Percentiles rank a stretch among this genome's conserved stretches.
Evolutionary conservation across 1,140 invertebrate genomes (phyloP).

Genomic region (Phenacoccus solenopsis): DNA sequence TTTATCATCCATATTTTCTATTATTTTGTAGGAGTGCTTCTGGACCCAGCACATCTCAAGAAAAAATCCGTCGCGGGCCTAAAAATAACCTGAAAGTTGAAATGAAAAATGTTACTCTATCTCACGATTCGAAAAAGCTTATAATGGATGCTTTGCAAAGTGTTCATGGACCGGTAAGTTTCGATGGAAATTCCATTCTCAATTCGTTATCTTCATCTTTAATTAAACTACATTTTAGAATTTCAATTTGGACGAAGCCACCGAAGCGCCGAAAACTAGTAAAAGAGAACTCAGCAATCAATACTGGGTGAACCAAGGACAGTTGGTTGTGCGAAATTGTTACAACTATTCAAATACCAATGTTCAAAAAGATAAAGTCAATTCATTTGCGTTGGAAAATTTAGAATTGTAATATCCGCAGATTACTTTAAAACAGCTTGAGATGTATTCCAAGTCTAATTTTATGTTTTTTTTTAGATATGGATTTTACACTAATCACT

Average conservation of each 20-base stretch:
- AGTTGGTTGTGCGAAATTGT: not conserved
- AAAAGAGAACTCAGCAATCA: not conserved
- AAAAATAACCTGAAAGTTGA: not conserved
- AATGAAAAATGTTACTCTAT: not conserved
- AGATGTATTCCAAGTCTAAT: not conserved
- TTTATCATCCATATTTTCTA: not conserved
- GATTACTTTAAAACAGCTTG: not conserved
- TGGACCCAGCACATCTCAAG: not conserved
- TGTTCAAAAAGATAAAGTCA: not conserved
- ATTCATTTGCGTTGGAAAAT: not conserved
- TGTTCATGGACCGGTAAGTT: not conserved
- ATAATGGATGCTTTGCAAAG: not conserved
- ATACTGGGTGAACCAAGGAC: slow-evolving; percentile 1
- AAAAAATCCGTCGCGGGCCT: not conserved
- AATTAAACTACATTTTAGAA: not conserved
- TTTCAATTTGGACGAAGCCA: not conserved
- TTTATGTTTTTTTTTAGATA: not conserved
- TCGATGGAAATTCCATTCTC: not conserved
- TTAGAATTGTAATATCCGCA: not conserved
- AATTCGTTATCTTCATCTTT: not conserved
- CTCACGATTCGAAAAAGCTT: not conserved
- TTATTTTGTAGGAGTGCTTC: not conserved
- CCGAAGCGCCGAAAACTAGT: not conserved
- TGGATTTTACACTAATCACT: slow-evolving; percentile 7
- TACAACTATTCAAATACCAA: not conserved